Evolutionary conservation across 2,888 invertebrate genomes (phyloP).

Genomic region (Entomobrya multifasciata): DNA sequence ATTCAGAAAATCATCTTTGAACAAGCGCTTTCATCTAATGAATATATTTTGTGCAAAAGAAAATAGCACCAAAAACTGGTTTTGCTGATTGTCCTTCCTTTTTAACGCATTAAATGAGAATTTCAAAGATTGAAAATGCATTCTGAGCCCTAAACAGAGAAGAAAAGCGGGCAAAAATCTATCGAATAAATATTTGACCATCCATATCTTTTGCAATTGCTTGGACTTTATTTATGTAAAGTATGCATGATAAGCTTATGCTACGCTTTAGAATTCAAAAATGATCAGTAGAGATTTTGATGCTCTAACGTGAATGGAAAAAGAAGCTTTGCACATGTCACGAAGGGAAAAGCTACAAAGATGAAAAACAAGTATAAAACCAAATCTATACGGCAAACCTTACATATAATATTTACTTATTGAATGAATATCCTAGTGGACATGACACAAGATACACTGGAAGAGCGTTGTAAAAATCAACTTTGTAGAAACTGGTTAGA

Average conservation of each 20-base stretch:
- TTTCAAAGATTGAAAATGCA: conserved; percentile 19
- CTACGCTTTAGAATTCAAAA: no score
- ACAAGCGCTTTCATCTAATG: conserved; percentile 5
- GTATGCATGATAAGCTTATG: no score
- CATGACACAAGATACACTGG: no score
- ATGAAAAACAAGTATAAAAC: neutral
- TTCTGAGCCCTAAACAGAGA: neutral
- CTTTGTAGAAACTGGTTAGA: conserved; percentile 58
- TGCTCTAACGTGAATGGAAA: conserved; percentile 30
- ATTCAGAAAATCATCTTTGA: conserved; percentile 19
- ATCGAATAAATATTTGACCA: conserved; percentile 1
- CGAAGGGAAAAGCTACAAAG: conserved; percentile 37
- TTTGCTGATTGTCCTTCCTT: conserved; percentile 66
- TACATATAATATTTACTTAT: neutral
- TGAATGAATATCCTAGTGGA: no score
- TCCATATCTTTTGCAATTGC: conserved; percentile 2
- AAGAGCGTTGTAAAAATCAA: no score
- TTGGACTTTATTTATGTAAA: no score
- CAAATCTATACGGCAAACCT: neutral
- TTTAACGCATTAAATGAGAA: conserved; percentile 39
- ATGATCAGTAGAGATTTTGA: no score
- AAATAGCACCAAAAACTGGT: conserved; percentile 45
- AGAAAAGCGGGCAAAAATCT: neutral
- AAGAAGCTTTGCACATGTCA: conserved; percentile 63
- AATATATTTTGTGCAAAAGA: conserved; percentile 14